These are phyloP conservation scores for Cecidostiba fungosa DNA, from an alignment of 2,888 invertebrate species.

Conservation along the genomic window DNA sequence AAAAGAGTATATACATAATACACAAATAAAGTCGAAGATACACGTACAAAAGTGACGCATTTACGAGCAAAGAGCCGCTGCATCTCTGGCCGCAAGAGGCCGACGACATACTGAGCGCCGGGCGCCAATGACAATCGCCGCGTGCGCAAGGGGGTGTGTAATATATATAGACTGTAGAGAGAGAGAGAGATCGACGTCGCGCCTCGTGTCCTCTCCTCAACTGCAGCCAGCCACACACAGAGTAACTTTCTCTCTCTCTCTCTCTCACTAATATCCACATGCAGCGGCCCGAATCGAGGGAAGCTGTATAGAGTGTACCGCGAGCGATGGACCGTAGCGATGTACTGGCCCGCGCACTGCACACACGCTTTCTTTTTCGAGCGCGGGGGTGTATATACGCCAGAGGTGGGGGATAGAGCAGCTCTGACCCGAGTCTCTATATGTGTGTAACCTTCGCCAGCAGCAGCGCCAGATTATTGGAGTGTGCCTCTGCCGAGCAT, in stretches of 20 bases:
- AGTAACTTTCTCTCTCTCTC: background rate
- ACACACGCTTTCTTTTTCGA: constrained; percentile 15
- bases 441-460: constrained; percentile 23
- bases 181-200: constrained; percentile 22
- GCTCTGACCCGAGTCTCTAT: constrained; percentile 25
- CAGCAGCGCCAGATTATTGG: constrained; percentile 45
- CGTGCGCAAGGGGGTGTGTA: constrained; percentile 57
- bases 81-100: constrained; percentile 69
- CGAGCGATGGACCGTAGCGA: constrained; percentile 55
- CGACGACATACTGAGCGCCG: constrained; percentile 54
- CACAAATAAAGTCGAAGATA: background rate
- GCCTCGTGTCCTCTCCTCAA: background rate
- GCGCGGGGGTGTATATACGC: background rate
- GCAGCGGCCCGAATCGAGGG: constrained; percentile 16
- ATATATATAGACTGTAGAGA: background rate
- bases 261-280: background rate
- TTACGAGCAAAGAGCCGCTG: constrained; percentile 75
- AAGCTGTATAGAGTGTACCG: background rate
- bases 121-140: constrained; percentile 65
- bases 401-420: constrained; percentile 10
- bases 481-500: constrained; percentile 16
- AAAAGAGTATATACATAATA: background rate
- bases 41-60: constrained; percentile 72
- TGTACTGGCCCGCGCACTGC: constrained; percentile 28
- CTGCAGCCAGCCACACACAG: background rate